Evolutionary conservation across 2,888 invertebrate species (phyloP), one percentile per base, ranked within the genome.

Genomic region (Tanytarsus gracilentus): DNA sequence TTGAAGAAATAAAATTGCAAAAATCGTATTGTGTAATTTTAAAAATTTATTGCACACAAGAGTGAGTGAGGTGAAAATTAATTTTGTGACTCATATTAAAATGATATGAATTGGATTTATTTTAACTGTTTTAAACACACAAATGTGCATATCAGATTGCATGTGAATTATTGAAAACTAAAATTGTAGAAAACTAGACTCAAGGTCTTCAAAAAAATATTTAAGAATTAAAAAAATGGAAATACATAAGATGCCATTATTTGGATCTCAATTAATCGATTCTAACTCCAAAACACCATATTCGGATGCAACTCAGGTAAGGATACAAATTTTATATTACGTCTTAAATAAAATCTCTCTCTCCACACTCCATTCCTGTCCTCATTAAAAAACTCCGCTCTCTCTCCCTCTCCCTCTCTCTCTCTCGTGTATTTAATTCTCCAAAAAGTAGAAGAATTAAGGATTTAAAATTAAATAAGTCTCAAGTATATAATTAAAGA

Each of bases 231-330:
- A 23, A 33, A 48, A 58, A 58, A 58, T 58, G 58, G 58, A 58
- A 58, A 48, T 23, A 16, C 48, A 21, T 14, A 44, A 23, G 23
- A 14, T 25, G 30, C 50, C 50, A 50, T 79, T 88, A 70, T 95
- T 95, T 77, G 94, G 95, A 67, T 95, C 94, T 62, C 87, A 90
- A 74, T 80, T 86, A 69, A 87, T 96, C 75, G 86, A 88, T 78
- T 86, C 89, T 76, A 87, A 88, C 74, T 94, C 95, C 29, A 79
- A 85, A 60, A 97, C 96, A 63, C 97, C 97, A 63, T 98, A 98
- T 78, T 91, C 95, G 70, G 97, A 98, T 80, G 97, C 97, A 64
- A 98, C 97, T 68, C 89, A 91, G 89, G 92, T 92, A 79, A 84
- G 83, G 77, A 7, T 30, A 23, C 2, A 5, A 26, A 25, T 16